Conservation (phyloP, 1,140 invertebrate species). For the Sarcophaga peregrina region DNA sequence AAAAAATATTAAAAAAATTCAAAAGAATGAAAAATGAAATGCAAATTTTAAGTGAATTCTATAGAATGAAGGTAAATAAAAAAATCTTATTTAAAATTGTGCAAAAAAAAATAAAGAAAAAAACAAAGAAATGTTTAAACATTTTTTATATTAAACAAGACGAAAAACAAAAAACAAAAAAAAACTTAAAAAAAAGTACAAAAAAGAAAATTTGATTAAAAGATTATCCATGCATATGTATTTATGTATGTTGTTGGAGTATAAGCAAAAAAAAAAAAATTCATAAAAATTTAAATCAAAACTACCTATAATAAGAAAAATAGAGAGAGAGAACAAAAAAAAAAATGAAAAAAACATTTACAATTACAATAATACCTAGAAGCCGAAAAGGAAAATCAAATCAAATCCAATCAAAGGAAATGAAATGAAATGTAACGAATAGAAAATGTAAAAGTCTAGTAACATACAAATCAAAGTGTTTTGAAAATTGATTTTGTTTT, state of each 20-base stretch:
- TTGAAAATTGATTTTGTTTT: constrained; percentile 23
- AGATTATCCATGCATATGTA: neutral
- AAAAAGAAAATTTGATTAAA: neutral
- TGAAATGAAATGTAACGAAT: neutral
- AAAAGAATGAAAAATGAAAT: neutral
- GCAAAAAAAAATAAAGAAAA: neutral
- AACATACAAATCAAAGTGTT: constrained; percentile 13
- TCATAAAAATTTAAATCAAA: neutral
- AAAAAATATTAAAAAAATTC: neutral
- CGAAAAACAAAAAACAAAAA: neutral
- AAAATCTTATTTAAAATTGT: neutral
- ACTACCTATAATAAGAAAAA: no score
- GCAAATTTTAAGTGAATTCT: constrained; percentile 8
- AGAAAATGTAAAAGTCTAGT: neutral
- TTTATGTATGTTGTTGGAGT: neutral
- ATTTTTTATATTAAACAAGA: neutral
- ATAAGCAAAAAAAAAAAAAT: neutral
- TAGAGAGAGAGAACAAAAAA: neutral
- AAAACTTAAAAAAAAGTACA: neutral
- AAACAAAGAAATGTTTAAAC: neutral
- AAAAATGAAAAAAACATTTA: constrained; percentile 4
- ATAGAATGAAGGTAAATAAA: neutral
- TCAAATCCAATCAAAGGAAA: neutral
- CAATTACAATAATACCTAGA: neutral
- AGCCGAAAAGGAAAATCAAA: neutral